Evolutionary conservation across 2,113 vertebrate species (phyloP).

Genomic region (Charina bottae): DNA sequence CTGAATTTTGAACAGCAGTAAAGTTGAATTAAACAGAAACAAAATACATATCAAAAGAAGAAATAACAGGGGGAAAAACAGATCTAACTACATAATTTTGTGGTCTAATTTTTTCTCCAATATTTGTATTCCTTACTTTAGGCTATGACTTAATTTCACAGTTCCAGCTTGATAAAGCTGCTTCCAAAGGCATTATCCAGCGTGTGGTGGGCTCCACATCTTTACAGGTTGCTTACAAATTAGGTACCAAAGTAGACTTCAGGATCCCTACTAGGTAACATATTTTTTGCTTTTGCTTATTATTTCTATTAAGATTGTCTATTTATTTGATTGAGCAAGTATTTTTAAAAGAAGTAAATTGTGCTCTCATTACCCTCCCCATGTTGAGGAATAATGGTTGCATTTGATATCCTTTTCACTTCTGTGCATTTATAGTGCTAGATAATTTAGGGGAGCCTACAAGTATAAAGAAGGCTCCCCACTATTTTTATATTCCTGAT

Average conservation of each 20-base stretch:
- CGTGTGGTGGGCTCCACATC: slow-evolving; percentile 80
- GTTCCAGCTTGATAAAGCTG: slow-evolving; percentile 87
- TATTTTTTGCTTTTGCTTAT: background rate
- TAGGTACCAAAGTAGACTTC: slow-evolving; percentile 85
- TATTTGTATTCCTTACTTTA: slow-evolving; percentile 52
- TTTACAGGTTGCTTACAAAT: slow-evolving; percentile 81
- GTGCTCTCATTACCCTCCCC: background rate
- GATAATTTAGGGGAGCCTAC: background rate
- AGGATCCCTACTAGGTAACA: slow-evolving; percentile 86
- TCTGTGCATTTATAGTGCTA: background rate
- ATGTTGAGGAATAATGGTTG: background rate
- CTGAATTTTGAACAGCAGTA: background rate
- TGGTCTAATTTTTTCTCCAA: slow-evolving; percentile 2
- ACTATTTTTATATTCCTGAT: background rate
- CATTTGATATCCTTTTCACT: background rate
- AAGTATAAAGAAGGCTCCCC: background rate
- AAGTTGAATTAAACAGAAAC: background rate
- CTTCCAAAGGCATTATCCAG: slow-evolving; percentile 80
- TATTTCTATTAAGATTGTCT: background rate
- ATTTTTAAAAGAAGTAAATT: background rate
- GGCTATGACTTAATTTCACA: slow-evolving; percentile 90
- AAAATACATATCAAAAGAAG: background rate
- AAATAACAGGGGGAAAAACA: background rate
- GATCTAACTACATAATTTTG: background rate
- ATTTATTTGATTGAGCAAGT: background rate